Base-by-base conservation (phyloP, 2,113 vertebrate genomes). In the Psophia crepitans region DNA sequence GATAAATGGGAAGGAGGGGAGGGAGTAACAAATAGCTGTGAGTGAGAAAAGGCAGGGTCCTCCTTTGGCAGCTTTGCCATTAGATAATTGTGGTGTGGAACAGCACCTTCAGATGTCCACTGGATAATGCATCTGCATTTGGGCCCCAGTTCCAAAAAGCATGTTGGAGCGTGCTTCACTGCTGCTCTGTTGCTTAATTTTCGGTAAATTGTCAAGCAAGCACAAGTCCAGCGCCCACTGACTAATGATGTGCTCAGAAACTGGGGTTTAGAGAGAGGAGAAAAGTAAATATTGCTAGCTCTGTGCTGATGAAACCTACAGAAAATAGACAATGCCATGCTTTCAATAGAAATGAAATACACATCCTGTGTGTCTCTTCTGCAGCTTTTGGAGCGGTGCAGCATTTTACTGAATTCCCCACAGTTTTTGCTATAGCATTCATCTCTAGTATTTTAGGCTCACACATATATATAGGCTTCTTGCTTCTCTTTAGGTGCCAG, bases 1-100 rank as follows among this genome's bases (percentile, higher is more conserved):
- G 94, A 96, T 84, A 92, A 96, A 93, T 93, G 80, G 46, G 43
- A 93, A 41, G 60, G 73, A 96, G 49, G 73, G 84, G 77, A 79
- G 53, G 87, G 81, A 81, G 81, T 87, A 89, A 96, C 92, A 91
- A 92, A 93, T 61, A 92, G 83, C 64, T 84, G 60, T 63, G 86
- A 37, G 83, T 89, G 84, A 93, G 91, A 89, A 93, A 93, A 95
- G 83, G 80, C 89, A 93, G 70, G 63, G 57, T 80, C 79, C 26
- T 95, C 28, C 71, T 93, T 82, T 76, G 90, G 79, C 79, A 95
- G 90, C 83, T 81, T 87, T 66, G 64, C 71, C 64, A 58, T 89
- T 93, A 95, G 86, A 39, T 93, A 87, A 92, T 71, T 92, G 64
- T 80, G 43, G 79, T 66, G 76, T 92, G 84, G 76, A 92, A 70